Evolutionary conservation across 2,888 invertebrate species (phyloP), one percentile per base, ranked within the genome.

Genomic region (Phymatocera aterrima): DNA sequence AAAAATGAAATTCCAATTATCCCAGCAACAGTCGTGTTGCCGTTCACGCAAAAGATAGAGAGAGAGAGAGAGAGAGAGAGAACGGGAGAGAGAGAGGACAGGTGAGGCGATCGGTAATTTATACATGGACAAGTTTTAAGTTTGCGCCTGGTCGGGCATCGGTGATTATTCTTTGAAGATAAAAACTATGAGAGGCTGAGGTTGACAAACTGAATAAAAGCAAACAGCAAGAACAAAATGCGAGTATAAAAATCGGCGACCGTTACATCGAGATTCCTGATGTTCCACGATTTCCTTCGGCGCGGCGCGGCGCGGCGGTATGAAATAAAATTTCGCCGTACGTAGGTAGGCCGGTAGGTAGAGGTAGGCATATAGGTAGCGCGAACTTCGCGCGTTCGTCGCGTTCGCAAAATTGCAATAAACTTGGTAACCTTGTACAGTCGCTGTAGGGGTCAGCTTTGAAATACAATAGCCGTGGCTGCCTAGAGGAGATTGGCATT

Each of bases 341-440:
- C 51, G 51, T n/a, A 15, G 24, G 3, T 6, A 28, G 1, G 21
- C 37, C 12, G 4, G 31, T 15, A 4, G 2, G 12, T 12, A 12
- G 21, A 37, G 65, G 40, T 40, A 40, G 40, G 40, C n/a, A 65
- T 21, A 21, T 40, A 21, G n/a, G 18, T n/a, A 40, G 1, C 15
- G 21, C 15, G n/a, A n/a, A 34, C 31, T 31, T 61, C 61, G 61
- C 61, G 18, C 78, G n/a, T 37, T n/a, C 24, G 24, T 28, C 24
- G n/a, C 82, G 83, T 85, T 82, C 80, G 81, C 54, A 81, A 84
- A 85, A 83, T 85, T 81, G 85, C 82, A 84, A 83, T 85, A 84
- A 86, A 86, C 81, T 81, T 79, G 81, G 82, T 86, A 86, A 84
- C 85, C 85, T 86, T 84, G 84, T 81, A 81, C 83, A 83, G 80